Base-by-base conservation (phyloP, 1,140 invertebrate genomes). In the Frieseomelitta varia region DNA sequence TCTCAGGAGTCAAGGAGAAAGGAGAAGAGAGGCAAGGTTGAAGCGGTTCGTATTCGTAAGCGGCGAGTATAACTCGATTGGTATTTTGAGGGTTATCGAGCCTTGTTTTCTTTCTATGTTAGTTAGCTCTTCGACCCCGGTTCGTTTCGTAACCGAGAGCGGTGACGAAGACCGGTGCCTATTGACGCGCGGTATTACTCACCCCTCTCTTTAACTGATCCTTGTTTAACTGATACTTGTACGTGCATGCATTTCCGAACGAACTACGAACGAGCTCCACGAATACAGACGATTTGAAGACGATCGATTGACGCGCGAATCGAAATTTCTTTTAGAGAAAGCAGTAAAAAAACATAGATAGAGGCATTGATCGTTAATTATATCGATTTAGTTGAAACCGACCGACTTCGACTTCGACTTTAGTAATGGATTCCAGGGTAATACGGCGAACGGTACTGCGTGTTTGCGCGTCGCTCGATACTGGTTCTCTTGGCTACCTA, bases 401-500 rank as follows among this genome's bases (percentile, higher is more conserved):
- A 24, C 4, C 21, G 58, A 76, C 21, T 61, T 84, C n/a, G 53
- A 63, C 21, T 61, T 84, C 27, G 53, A 63, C 30, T 14, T 76
- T 24, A 27, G 27, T 39, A 79, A 84, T 84, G 75, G 56, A 84
- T 84, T 84, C 24, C 75, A 63, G 81, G 75, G 67, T 78, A 79
- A 72, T 79, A 55, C 76, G 47, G 76, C 73, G 61, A 85, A 85
- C 78, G 84, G 85, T 88, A 83, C 79, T 34, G 61, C 79, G 79
- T 81, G 65, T 79, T 88, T 88, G 69, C 87, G 78, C 34, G 78
- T 87, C 79, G 73, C 71, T 78, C 69, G 82, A 77, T 79, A 82
- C 84, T 81, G 81, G 77, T 86, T 71, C 39, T 74, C 55, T 63
- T 71, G 84, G 84, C 91, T 88, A 81, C 89, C 91, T 88, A 91